These are phyloP conservation scores for Trididemnum nubilum DNA, from an alignment of 23 tunicate species.

Conservation along the genomic window DNA sequence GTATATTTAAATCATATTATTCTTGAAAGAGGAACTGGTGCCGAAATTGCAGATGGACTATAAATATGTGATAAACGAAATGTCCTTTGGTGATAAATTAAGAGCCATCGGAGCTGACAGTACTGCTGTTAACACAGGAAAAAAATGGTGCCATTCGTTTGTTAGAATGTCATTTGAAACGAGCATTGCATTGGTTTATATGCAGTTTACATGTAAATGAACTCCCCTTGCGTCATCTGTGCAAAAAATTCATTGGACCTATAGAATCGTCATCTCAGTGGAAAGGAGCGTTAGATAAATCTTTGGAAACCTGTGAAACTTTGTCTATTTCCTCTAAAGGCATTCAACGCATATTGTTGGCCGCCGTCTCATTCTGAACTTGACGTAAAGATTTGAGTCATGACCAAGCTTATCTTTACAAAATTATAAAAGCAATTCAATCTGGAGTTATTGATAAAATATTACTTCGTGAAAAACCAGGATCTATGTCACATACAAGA, in stretches of 20 bases:
- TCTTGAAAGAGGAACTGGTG: neutral
- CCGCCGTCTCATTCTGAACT: neutral
- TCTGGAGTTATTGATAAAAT: neutral
- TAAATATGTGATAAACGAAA: neutral
- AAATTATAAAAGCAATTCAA: neutral
- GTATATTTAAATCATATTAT: neutral
- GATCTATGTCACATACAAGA: neutral
- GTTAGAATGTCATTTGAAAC: neutral
- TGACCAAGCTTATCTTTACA: neutral
- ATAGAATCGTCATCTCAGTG: neutral
- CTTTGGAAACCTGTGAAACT: neutral
- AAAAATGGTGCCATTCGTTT: neutral
- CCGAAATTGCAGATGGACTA: neutral
- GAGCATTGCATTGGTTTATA: neutral
- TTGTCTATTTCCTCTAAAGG: neutral
- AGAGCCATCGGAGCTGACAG: neutral
- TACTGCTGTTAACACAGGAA: neutral
- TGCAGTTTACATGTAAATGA: neutral
- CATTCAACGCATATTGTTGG: neutral
- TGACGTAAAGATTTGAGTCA: neutral
- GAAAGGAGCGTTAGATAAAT: neutral
- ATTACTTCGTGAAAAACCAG: neutral
- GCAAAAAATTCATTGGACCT: neutral
- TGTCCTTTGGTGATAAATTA: neutral
- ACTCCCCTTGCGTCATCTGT: neutral